phyloP scores from a whole-genome alignment of 1,140 invertebrate species.

The Trichonephila clavata region DNA sequence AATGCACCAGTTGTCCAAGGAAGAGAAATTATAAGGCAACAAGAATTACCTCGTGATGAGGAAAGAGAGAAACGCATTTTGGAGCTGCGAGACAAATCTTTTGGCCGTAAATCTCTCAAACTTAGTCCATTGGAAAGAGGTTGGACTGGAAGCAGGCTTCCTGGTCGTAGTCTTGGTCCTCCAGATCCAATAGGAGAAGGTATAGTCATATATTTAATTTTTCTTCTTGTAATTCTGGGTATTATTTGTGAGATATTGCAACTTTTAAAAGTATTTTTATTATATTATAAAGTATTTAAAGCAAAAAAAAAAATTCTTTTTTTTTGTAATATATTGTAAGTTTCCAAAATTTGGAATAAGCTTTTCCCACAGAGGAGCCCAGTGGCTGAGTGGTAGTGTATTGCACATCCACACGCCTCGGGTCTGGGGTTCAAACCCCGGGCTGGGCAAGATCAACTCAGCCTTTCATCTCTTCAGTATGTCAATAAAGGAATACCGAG shows the following conservation, averaged over 20 bases:
- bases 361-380: too few species aligned
- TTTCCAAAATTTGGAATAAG: too few species aligned
- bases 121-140: conserved; percentile 91
- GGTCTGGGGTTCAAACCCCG: too few species aligned
- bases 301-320: too few species aligned
- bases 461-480: too few species aligned
- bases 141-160: conserved; percentile 91
- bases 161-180: conserved; percentile 91
- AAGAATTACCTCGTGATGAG: conserved; percentile 87
- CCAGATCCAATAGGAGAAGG: conserved; percentile 91
- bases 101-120: conserved; percentile 84
- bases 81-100: conserved; percentile 87
- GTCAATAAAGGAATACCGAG: too few species aligned
- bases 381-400: too few species aligned
- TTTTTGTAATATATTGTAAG: too few species aligned
- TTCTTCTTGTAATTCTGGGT: neutral
- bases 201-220: neutral
- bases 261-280: neutral
- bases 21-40: conserved; percentile 87
- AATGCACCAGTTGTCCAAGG: conserved; percentile 91
- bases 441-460: too few species aligned
- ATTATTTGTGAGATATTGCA: neutral
- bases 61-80: conserved; percentile 87
- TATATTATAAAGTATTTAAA: too few species aligned
- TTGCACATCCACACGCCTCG: too few species aligned